Evolutionary conservation across 2,797 vertebrate genomes (phyloP), one percentile per base, ranked within the genome.

Genomic region (Acomys russatus): DNA sequence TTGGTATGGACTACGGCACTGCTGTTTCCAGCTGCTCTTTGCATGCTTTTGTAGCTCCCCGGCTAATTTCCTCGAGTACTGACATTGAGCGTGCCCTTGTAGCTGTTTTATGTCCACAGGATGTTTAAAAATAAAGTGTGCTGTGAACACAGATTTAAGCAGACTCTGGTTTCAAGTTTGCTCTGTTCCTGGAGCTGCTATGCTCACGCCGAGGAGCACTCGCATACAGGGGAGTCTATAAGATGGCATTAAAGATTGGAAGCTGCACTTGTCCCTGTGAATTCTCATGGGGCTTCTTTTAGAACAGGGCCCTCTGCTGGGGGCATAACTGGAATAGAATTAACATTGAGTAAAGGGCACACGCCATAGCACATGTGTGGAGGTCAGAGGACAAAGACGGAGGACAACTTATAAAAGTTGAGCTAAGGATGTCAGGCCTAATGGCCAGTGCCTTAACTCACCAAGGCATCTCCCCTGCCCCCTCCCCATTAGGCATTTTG

Each of bases 21-120:
- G 17, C 30, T 73, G 9, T 86, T 88, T 68, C 61, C 82, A 61
- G 3, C 59, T 28, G 56, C 15, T 61, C 25, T 70, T 70, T 76
- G 59, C 0, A 0, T 38, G 61, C 49, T 68, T 85, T 44, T 71
- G 66, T 28, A 54, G 49, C 66, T 76, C n/a, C 93, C 54, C 68
- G 51, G 9, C 59, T 44, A 38, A 78, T 91, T 91, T 89, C 89
- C 86, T 95, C 94, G 54, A 38, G 35, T 44, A 44, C 9, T 66
- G 63, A 63, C 30, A 17, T 66, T 23, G 12, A 79, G 9, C 33
- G n/a, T 79, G 74, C 82, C 54, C 73, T 79, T 14, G 17, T 89
- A 59, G 25, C 61, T 91, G 6, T 18, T 82, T 90, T 59, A 1
- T 70, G 89, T 66, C 44, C 78, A 9, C 25, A 22, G 25, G 51